Percentiles rank a stretch among this genome's conserved stretches.
These are phyloP conservation scores for Physella acuta DNA, from an alignment of 1,140 invertebrate species.

Conservation along the genomic window DNA sequence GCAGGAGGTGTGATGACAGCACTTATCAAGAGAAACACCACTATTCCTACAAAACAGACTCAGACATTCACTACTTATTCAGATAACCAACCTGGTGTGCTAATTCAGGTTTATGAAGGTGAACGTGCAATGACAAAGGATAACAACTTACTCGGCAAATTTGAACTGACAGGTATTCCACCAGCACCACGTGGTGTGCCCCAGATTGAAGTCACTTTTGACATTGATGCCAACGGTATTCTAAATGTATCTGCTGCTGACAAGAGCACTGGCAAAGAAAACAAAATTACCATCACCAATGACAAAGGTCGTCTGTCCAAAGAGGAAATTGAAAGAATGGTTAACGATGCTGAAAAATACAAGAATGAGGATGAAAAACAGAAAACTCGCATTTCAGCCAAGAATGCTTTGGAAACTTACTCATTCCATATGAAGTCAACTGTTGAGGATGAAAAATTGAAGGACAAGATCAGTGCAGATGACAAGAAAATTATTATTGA, in stretches of 20 bases:
- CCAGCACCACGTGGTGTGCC: conserved; percentile 93
- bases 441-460: conserved; percentile 70
- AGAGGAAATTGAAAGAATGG: conserved; percentile 97
- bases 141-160: conserved; percentile 86
- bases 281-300: conserved; percentile 97
- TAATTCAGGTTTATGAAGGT: conserved; percentile 65
- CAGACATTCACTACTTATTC: conserved; percentile 96
- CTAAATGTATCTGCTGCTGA: conserved; percentile 63
- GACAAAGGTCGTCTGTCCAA: conserved; percentile 93
- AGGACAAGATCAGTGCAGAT: conserved; percentile 72
- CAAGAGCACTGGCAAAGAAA: conserved; percentile 86
- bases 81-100: conserved; percentile 87
- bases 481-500: conserved; percentile 86
- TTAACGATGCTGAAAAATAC: conserved; percentile 94
- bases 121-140: conserved; percentile 69
- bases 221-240: conserved; percentile 67
- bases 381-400: conserved; percentile 78
- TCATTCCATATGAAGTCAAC: conserved; percentile 95
- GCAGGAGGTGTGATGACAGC: conserved; percentile 96
- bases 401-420: conserved; percentile 93
- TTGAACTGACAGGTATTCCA: conserved; percentile 90
- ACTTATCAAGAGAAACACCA: conserved; percentile 93
- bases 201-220: conserved; percentile 72
- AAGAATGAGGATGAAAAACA: conserved; percentile 85
- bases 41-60: conserved; percentile 92